phyloP scores from a whole-genome alignment of 2,888 invertebrate genomes.

The Sarcophaga caerulescens region DNA sequence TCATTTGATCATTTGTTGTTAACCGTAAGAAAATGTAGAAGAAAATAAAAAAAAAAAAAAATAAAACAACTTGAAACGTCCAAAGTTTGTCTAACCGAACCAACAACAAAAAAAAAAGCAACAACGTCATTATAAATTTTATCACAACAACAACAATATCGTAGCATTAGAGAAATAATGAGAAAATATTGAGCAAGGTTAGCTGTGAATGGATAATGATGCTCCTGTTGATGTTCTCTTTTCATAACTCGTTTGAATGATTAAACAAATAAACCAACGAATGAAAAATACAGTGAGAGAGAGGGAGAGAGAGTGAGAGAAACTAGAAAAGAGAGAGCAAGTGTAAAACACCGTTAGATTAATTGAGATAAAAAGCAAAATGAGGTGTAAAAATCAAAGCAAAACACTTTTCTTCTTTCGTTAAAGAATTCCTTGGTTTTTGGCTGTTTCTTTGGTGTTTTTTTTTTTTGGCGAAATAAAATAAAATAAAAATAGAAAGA shows the following conservation, averaged over 20 bases:
- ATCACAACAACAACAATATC: constrained; percentile 12
- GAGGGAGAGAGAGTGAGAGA: not conserved
- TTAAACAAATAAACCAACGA: not conserved
- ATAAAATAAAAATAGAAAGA: constrained; percentile 67
- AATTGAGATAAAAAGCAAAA: constrained; percentile 19
- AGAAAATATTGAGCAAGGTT: constrained; percentile 64
- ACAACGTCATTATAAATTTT: constrained; percentile 56
- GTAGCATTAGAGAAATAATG: not conserved
- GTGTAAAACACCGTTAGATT: not conserved
- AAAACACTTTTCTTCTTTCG: constrained; percentile 71
- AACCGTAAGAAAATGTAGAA: not conserved
- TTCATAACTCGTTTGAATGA: not conserved
- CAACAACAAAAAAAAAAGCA: constrained; percentile 24
- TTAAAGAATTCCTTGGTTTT: constrained; percentile 71
- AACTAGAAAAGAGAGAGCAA: not conserved
- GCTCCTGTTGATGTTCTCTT: not conserved
- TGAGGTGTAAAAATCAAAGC: constrained; percentile 59
- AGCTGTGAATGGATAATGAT: constrained; percentile 23
- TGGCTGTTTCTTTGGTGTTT: no score
- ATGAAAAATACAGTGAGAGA: not conserved
- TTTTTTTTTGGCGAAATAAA: constrained; percentile 67
- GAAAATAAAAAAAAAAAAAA: not conserved
- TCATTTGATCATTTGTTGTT: not conserved
- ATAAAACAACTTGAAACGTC: constrained; percentile 43
- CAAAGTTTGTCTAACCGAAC: constrained; percentile 23